Conservation (phyloP, 2,113 vertebrate genomes). For the Sceloporus tristichus region DNA sequence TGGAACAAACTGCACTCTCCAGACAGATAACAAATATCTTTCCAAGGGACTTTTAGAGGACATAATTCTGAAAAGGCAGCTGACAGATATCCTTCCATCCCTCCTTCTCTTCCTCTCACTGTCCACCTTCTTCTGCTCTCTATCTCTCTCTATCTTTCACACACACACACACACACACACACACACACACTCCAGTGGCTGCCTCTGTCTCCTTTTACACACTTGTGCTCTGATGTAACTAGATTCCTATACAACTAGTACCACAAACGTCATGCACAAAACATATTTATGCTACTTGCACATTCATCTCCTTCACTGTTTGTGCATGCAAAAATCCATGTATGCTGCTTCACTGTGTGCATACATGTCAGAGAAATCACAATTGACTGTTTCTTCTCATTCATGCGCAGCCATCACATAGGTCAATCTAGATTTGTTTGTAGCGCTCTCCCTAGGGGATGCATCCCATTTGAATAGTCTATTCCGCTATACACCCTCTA, state of each 20-base stretch:
- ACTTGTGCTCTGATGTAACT: not conserved
- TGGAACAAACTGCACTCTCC: constrained; percentile 34
- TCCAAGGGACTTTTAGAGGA: constrained; percentile 29
- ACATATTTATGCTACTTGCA: not conserved
- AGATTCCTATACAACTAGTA: not conserved
- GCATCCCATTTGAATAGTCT: not conserved
- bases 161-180: not conserved
- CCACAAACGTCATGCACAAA: not conserved
- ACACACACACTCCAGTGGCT: not conserved
- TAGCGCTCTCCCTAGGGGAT: not conserved
- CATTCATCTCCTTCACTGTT: not conserved
- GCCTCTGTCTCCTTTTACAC: not conserved
- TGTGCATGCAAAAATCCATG: not conserved
- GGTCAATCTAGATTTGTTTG: not conserved
- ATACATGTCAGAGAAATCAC: not conserved
- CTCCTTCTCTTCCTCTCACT: not conserved
- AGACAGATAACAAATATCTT: constrained; percentile 32
- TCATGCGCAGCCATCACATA: not conserved
- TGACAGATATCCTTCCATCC: not conserved
- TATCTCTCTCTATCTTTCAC: not conserved
- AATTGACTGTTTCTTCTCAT: not conserved
- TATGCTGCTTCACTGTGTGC: too few relatives aligned
- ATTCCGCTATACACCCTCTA: not conserved
- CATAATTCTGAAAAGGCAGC: constrained; percentile 14
- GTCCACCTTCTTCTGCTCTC: not conserved